A percentile compares a stretch with the other conserved stretches of the same genome.
Conservation (phyloP, 2,797 vertebrate species). For the Gadopsis marmoratus region DNA sequence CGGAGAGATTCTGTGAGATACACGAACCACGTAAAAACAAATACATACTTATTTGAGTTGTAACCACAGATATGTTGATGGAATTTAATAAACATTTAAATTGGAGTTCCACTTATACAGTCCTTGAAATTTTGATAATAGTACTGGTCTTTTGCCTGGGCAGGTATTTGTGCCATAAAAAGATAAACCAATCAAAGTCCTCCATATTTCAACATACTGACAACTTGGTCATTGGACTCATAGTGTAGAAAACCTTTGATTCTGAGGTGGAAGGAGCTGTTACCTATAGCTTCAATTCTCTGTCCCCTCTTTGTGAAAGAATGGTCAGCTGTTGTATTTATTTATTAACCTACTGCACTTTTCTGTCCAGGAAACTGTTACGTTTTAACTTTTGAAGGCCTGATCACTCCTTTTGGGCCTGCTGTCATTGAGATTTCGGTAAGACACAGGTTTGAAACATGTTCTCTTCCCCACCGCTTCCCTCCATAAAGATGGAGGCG, state of each 20-base stretch:
- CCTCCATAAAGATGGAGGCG: background rate
- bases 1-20: conserved; percentile 75
- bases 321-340: background rate
- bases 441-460: no score
- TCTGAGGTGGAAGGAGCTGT: background rate
- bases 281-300: background rate
- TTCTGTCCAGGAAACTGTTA: background rate
- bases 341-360: background rate
- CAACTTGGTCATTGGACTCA: background rate
- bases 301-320: background rate
- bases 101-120: background rate
- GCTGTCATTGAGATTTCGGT: background rate
- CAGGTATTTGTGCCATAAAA: conserved; percentile 1
- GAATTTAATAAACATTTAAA: background rate
- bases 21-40: background rate
- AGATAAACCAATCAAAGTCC: conserved; percentile 23
- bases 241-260: background rate
- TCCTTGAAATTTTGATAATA: background rate
- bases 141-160: background rate
- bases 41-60: background rate
- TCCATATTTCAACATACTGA: background rate
- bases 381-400: background rate
- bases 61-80: background rate
- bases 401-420: background rate
- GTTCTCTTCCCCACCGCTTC: background rate